Evolutionary conservation across 2,797 vertebrate species (phyloP).

Genomic region (Tangara arthus): DNA sequence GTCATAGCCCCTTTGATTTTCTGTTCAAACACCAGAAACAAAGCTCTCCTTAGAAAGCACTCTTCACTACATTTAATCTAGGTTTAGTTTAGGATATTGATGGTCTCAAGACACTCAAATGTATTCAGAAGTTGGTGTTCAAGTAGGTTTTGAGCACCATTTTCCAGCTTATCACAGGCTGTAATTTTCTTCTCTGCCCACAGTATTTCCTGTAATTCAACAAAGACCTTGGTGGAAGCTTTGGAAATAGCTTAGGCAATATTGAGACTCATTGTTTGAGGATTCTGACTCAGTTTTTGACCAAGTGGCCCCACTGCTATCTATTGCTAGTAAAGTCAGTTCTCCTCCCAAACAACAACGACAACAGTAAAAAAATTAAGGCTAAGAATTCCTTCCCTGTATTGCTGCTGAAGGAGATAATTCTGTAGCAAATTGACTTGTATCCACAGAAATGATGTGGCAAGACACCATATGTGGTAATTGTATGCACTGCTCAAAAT

Average conservation of each 20-base stretch:
- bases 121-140: background rate
- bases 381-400: background rate
- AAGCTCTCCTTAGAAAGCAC: background rate
- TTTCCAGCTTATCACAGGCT: background rate
- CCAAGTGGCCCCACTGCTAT: background rate
- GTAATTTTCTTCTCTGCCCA: background rate
- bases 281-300: background rate
- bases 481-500: slow-evolving; percentile 75
- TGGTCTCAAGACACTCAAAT: background rate
- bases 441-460: slow-evolving; percentile 59
- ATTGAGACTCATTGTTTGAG: background rate
- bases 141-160: background rate
- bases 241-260: slow-evolving; percentile 10
- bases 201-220: slow-evolving; percentile 23
- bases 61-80: background rate
- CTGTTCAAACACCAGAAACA: background rate
- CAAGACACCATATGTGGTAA: slow-evolving; percentile 57
- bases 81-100: background rate
- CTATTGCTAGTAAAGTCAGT: background rate
- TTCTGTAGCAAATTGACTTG: slow-evolving; percentile 63
- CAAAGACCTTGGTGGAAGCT: background rate
- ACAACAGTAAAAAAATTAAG: background rate
- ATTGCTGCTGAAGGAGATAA: slow-evolving; percentile 14
- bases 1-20: background rate
- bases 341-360: background rate